Evolutionary conservation across 2,888 invertebrate species (phyloP).

Genomic region (Tenthredo livida): DNA sequence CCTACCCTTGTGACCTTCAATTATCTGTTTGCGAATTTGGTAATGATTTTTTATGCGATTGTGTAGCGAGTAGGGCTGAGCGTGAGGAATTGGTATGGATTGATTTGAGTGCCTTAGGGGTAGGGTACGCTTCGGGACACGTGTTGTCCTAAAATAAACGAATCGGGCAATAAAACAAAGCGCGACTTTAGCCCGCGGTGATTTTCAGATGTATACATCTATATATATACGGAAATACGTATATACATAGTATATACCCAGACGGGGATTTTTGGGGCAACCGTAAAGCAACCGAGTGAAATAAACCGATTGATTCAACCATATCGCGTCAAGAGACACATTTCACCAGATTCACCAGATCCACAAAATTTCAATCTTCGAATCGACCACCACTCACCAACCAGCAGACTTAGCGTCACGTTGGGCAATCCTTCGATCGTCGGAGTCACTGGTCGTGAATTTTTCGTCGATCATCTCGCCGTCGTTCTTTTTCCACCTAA

Average conservation of each 20-base stretch:
- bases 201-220: not conserved
- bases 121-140: not conserved
- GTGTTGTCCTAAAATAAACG: conserved; percentile 31
- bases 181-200: not conserved
- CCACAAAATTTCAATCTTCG: conserved; percentile 5
- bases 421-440: not conserved
- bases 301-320: conserved; percentile 46
- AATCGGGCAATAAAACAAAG: conserved; percentile 32
- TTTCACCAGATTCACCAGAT: conserved; percentile 31
- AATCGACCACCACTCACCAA: too few relatives aligned
- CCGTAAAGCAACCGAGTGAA: conserved; percentile 19
- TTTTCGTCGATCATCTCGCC: not conserved
- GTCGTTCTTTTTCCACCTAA: not conserved
- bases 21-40: not conserved
- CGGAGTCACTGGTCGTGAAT: not conserved
- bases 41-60: not conserved
- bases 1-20: not conserved
- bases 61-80: not conserved
- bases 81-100: not conserved
- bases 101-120: conserved; percentile 11
- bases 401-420: not conserved
- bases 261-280: conserved; percentile 2
- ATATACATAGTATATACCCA: not conserved
- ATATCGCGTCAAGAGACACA: conserved; percentile 42
- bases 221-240: not conserved